Conservation (phyloP, 2,888 invertebrate genomes). For the Orchesellides sinensis region DNA sequence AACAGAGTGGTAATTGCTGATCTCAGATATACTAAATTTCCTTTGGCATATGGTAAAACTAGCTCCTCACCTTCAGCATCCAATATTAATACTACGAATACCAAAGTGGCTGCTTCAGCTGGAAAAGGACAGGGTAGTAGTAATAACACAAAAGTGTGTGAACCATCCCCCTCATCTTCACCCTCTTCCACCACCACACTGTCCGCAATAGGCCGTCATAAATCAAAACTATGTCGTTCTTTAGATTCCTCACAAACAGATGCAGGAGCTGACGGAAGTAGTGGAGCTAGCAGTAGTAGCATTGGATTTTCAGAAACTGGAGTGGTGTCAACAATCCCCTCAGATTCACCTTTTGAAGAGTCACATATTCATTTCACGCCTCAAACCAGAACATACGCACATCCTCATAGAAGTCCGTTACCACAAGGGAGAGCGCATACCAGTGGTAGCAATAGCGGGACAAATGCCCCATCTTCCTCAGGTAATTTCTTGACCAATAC, state of each 20-base stretch:
- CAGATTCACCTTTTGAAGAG: conserved; percentile 70
- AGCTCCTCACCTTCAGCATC: conserved; percentile 12
- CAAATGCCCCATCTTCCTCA: conserved; percentile 38
- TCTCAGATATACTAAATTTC: conserved; percentile 73
- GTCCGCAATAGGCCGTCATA: conserved; percentile 24
- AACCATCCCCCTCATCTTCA: conserved; percentile 2
- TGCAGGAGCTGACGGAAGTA: conserved; percentile 20
- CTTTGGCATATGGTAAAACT: conserved; percentile 56
- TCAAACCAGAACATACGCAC: conserved; percentile 72
- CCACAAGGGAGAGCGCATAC: conserved; percentile 34
- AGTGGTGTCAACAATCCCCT: conserved; percentile 45
- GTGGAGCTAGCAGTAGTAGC: conserved; percentile 5
- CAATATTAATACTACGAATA: conserved; percentile 23
- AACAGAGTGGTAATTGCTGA: conserved; percentile 40
- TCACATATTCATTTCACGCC: conserved; percentile 74
- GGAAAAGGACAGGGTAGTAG: conserved; percentile 30
- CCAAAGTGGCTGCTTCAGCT: conserved; percentile 2
- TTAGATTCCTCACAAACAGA: conserved; percentile 53
- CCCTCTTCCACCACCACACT: neutral
- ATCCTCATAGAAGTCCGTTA: conserved; percentile 70
- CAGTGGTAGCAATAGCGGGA: neutral
- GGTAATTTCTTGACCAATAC: conserved; percentile 70
- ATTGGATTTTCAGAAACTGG: neutral
- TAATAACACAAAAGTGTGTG: conserved; percentile 17
- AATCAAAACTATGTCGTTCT: conserved; percentile 51